Evolutionary conservation across 2,888 invertebrate genomes (phyloP).

Genomic region (Gymnoscelis rufifasciata): DNA sequence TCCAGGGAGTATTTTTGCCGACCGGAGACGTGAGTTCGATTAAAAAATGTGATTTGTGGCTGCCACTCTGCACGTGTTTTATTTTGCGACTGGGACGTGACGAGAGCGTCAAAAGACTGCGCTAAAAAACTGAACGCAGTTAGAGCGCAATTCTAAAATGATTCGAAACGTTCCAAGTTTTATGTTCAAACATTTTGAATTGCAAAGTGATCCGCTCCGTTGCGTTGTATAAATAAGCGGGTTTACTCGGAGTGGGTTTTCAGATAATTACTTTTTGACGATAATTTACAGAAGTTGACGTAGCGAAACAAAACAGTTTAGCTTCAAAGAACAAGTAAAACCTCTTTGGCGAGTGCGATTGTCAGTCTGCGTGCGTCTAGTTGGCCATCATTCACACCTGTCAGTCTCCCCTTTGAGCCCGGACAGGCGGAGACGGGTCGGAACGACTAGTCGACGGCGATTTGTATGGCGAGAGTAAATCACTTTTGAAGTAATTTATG

Average conservation of each 20-base stretch:
- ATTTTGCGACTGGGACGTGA: slow-evolving; percentile 72
- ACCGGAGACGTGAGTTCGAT: slow-evolving; percentile 69
- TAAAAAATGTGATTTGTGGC: slow-evolving; percentile 79
- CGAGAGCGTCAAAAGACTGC: slow-evolving; percentile 54
- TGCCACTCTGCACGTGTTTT: slow-evolving; percentile 69
- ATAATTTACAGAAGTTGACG: slow-evolving; percentile 20
- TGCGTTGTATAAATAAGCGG: slow-evolving; percentile 18
- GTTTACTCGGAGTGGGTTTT: slow-evolving; percentile 17
- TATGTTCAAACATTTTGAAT: slow-evolving; percentile 34
- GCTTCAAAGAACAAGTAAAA: slow-evolving; percentile 54
- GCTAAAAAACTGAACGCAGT: slow-evolving; percentile 44
- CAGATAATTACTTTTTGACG: slow-evolving; percentile 29
- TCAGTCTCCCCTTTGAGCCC: slow-evolving; percentile 57
- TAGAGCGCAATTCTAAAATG: slow-evolving; percentile 40
- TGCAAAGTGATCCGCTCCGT: slow-evolving; percentile 25
- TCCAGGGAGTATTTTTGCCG: slow-evolving; percentile 32
- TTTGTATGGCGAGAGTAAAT: slow-evolving; percentile 72
- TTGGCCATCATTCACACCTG: slow-evolving; percentile 60
- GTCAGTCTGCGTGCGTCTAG: slow-evolving; percentile 59
- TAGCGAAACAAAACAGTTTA: slow-evolving; percentile 46
- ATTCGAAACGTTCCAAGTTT: slow-evolving; percentile 36
- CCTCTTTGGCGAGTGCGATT: slow-evolving; percentile 52
- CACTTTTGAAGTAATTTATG: slow-evolving; percentile 76
- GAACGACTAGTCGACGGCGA: slow-evolving; percentile 60
- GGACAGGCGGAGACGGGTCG: slow-evolving; percentile 58